phyloP scores from a whole-genome alignment of 2,888 invertebrate species.

The Globia sparganii region DNA sequence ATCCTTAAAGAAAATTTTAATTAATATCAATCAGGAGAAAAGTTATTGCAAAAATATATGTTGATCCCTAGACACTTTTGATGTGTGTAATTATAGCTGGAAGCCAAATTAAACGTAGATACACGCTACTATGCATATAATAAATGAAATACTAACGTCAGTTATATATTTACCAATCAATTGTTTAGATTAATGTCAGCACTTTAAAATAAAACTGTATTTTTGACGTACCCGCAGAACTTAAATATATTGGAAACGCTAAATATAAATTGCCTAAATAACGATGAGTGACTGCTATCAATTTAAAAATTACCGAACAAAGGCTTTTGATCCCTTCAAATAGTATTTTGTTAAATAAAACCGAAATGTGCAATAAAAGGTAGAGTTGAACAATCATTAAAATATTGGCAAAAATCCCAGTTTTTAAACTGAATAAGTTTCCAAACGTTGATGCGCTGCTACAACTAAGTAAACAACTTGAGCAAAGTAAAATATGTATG shows the following conservation, averaged over 20 bases:
- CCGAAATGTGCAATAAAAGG: background rate
- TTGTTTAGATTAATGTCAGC: constrained; percentile 9
- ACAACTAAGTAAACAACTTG: background rate
- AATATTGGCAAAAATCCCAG: background rate
- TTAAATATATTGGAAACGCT: constrained; percentile 4
- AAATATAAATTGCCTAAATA: background rate
- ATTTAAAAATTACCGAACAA: constrained; percentile 2
- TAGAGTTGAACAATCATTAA: background rate
- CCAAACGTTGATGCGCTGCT: too few relatives aligned
- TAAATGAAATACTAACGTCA: background rate
- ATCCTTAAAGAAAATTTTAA: too few relatives aligned
- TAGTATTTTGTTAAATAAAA: background rate
- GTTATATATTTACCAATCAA: constrained; percentile 11
- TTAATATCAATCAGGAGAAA: too few relatives aligned
- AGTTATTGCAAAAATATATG: too few relatives aligned
- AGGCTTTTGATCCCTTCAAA: background rate
- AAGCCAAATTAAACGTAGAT: background rate
- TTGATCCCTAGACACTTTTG: too few relatives aligned
- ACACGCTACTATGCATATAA: background rate
- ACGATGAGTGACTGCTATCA: constrained; percentile 3
- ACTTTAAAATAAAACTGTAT: background rate
- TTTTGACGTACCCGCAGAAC: background rate
- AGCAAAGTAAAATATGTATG: background rate
- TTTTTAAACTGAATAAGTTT: background rate
- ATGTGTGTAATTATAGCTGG: too few relatives aligned